Evolutionary conservation across 2,113 vertebrate genomes (phyloP).

Genomic region (rabbit (Oryctolagus cuniculus)): DNA sequence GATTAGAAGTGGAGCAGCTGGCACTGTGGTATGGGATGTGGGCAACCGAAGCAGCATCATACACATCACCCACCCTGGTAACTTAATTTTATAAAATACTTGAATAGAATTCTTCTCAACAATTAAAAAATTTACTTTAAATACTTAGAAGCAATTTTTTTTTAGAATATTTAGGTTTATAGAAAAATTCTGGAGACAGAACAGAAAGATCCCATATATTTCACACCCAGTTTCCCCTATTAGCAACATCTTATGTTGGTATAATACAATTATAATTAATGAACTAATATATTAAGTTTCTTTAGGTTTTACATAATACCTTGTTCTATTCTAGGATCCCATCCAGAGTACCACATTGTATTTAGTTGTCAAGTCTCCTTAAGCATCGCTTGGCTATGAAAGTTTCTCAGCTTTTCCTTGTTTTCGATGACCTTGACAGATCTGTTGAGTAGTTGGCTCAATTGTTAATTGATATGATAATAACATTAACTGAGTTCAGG

Average conservation of each 20-base stretch:
- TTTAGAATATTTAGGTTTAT: neutral
- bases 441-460: neutral
- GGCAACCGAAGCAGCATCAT: too few relatives aligned
- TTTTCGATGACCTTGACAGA: neutral
- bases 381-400: neutral
- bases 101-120: slow-evolving; percentile 11
- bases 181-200: neutral
- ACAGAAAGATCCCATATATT: neutral
- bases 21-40: too few relatives aligned
- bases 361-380: neutral
- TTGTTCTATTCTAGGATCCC: neutral
- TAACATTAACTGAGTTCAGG: too few relatives aligned
- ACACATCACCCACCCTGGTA: too few relatives aligned
- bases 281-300: neutral
- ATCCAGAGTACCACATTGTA: neutral
- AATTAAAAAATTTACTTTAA: neutral
- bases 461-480: neutral
- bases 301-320: neutral
- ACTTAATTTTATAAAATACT: neutral
- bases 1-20: too few relatives aligned
- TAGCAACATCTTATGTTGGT: neutral
- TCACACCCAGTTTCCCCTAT: neutral
- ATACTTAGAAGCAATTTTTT: neutral
- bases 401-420: neutral
- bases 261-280: neutral